A percentile compares a stretch with the other conserved stretches of the same genome.
Conservation (phyloP, 2,888 invertebrate genomes). For the Trimorus sp. region DNA sequence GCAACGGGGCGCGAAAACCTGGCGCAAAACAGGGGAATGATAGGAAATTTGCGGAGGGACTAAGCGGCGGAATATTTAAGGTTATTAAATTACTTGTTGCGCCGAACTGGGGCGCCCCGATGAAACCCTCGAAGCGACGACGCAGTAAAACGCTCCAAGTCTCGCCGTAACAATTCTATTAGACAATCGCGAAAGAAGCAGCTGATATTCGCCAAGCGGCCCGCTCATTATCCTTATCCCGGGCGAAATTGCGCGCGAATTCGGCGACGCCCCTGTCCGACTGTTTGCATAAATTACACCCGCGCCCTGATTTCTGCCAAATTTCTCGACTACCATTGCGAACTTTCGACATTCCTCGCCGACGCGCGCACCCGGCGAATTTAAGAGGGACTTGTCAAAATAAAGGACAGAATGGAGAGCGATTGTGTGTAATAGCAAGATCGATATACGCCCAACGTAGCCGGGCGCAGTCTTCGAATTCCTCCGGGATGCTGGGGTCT, state of each 20-base stretch:
- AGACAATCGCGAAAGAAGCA: conserved; percentile 28
- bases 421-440: conserved; percentile 67
- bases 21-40: conserved; percentile 3
- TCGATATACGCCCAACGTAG: conserved; percentile 59
- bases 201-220: conserved; percentile 10
- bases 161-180: conserved; percentile 12
- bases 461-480: conserved; percentile 62
- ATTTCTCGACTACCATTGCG: conserved; percentile 57
- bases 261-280: conserved; percentile 18
- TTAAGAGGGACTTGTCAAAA: conserved; percentile 67
- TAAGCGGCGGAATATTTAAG: conserved; percentile 15
- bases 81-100: conserved; percentile 26
- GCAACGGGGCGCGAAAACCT: too few relatives aligned
- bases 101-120: background rate
- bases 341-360: conserved; percentile 57
- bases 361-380: conserved; percentile 53
- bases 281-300: conserved; percentile 48
- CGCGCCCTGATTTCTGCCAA: conserved; percentile 60
- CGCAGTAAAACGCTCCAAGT: conserved; percentile 7
- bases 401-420: conserved; percentile 66
- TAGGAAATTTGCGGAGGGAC: background rate
- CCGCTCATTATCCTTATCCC: conserved; percentile 19
- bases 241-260: conserved; percentile 28
- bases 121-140: background rate
- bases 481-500: conserved; percentile 61